These are phyloP conservation scores for Coenobita brevimanus DNA, from an alignment of 1,140 invertebrate genomes.

Conservation along the genomic window DNA sequence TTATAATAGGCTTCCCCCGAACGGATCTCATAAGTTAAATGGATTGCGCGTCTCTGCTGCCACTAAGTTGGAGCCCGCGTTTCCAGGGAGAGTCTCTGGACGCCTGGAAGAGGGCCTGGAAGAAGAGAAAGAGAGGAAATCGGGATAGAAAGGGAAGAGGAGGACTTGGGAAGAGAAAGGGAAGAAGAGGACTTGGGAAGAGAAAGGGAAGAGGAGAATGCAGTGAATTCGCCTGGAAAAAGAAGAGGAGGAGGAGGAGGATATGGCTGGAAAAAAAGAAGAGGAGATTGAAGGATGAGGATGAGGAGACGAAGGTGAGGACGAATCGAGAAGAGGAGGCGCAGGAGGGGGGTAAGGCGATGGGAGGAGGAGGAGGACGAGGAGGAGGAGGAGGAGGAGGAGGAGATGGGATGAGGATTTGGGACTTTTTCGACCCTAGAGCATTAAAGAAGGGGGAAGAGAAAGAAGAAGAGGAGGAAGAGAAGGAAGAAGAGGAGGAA, in stretches of 20 bases:
- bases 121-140: too few relatives aligned
- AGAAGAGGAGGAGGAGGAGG: not conserved
- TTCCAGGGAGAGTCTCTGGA: conserved; percentile 17
- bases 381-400: not conserved
- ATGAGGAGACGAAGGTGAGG: too few relatives aligned
- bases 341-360: not conserved
- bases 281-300: too few relatives aligned
- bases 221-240: too few relatives aligned
- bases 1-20: conserved; percentile 68
- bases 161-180: not conserved
- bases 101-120: not conserved
- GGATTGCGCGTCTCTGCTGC: conserved; percentile 64
- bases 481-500: not conserved
- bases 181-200: not conserved
- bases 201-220: too few relatives aligned
- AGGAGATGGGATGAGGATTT: not conserved
- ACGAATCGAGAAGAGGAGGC: too few relatives aligned
- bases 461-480: not conserved
- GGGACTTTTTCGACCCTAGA: too few relatives aligned
- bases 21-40: conserved; percentile 69
- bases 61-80: conserved; percentile 50
- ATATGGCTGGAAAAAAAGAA: not conserved
- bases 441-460: not conserved
- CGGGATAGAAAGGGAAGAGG: too few relatives aligned
- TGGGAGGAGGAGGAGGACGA: not conserved